Evolutionary conservation across 1,140 invertebrate genomes (phyloP).

Genomic region (Spodoptera frugiperda): DNA sequence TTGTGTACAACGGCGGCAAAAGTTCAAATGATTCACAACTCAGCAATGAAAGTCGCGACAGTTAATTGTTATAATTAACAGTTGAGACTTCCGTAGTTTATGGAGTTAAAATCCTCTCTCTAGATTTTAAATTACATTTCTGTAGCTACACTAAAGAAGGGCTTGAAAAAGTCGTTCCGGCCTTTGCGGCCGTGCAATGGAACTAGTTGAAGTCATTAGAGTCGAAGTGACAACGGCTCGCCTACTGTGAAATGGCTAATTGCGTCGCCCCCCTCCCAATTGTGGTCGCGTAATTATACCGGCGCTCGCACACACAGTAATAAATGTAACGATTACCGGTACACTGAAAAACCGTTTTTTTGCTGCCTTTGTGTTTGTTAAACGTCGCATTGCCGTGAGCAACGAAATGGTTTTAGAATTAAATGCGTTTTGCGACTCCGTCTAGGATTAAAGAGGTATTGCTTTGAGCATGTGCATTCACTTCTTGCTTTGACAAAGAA

Average conservation of each 20-base stretch:
- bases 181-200: constrained; percentile 41
- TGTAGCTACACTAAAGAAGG: constrained; percentile 14
- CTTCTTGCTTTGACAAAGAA: background rate
- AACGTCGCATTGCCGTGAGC: constrained; percentile 4
- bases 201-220: constrained; percentile 55
- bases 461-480: background rate
- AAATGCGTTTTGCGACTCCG: background rate
- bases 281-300: constrained; percentile 54
- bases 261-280: constrained; percentile 53
- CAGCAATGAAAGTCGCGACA: constrained; percentile 10
- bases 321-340: constrained; percentile 44
- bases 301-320: constrained; percentile 37
- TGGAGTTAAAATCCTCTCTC: constrained; percentile 20
- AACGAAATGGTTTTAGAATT: constrained; percentile 13
- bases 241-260: constrained; percentile 58
- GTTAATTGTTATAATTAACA: constrained; percentile 35
- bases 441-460: background rate
- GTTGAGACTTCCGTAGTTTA: constrained; percentile 19
- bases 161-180: constrained; percentile 45
- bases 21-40: constrained; percentile 20
- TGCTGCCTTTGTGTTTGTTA: constrained; percentile 13
- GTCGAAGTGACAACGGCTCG: constrained; percentile 55
- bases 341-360: constrained; percentile 27
- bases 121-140: constrained; percentile 40
- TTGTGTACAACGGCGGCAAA: background rate